Conservation (phyloP, 2,888 invertebrate species). For the Lysandra bellargus region DNA sequence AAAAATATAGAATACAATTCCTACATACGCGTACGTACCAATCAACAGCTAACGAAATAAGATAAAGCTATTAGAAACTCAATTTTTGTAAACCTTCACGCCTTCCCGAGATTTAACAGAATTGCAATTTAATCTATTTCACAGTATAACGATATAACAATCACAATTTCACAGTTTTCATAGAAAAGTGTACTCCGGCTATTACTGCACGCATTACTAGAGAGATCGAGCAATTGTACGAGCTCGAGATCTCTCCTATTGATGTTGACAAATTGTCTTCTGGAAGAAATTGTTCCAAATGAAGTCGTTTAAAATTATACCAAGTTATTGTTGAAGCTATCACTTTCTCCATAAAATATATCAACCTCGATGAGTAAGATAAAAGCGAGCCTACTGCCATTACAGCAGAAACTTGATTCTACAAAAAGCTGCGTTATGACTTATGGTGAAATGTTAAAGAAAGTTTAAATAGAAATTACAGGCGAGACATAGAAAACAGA, state of each 20-base stretch:
- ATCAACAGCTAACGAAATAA: not conserved
- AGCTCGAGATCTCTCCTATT: constrained; percentile 11
- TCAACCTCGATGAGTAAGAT: constrained; percentile 42
- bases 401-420: constrained; percentile 4
- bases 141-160: constrained; percentile 18
- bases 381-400: constrained; percentile 20
- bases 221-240: constrained; percentile 2
- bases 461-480: not conserved
- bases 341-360: constrained; percentile 42
- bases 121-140: constrained; percentile 19
- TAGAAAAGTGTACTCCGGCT: constrained; percentile 18
- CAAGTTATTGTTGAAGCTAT: constrained; percentile 27
- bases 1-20: not conserved
- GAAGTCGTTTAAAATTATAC: not conserved
- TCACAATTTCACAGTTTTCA: constrained; percentile 13
- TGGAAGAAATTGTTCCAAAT: not conserved
- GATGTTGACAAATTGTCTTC: constrained; percentile 3
- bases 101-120: not conserved
- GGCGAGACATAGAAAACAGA: not conserved
- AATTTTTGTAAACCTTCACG: not conserved
- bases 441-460: constrained; percentile 8
- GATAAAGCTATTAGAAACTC: not conserved
- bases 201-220: not conserved
- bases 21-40: not conserved
- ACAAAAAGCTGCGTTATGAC: not conserved